These are phyloP conservation scores for Aldabrachelys gigantea DNA, from an alignment of 2,113 vertebrate species.

Conservation along the genomic window DNA sequence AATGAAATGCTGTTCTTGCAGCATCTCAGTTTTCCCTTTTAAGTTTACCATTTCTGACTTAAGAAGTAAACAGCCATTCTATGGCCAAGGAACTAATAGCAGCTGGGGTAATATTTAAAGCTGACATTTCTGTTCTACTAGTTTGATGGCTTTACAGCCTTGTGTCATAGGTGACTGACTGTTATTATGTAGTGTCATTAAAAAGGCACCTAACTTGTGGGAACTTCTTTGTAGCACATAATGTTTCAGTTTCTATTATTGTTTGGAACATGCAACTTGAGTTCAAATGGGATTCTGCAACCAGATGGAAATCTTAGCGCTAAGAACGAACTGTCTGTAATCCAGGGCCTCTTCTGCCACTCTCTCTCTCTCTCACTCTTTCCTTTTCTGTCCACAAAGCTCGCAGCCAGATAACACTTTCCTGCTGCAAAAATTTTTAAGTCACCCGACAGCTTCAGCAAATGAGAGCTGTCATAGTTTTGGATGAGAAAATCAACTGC, in stretches of 20 bases:
- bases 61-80: constrained; percentile 41
- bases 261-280: constrained; percentile 27
- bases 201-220: not conserved
- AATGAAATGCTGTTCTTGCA: constrained; percentile 22
- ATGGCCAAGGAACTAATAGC: not conserved
- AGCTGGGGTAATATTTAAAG: not conserved
- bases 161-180: fast-evolving
- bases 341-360: constrained; percentile 39
- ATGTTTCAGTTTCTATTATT: constrained; percentile 9
- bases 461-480: constrained; percentile 77
- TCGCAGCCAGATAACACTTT: constrained; percentile 71
- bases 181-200: not conserved
- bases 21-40: not conserved
- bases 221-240: not conserved
- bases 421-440: constrained; percentile 76
- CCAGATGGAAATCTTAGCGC: constrained; percentile 6
- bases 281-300: constrained; percentile 53
- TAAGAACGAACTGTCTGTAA: constrained; percentile 61
- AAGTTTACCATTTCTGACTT: constrained; percentile 38
- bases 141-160: not conserved
- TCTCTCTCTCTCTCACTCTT: constrained; percentile 17
- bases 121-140: not conserved
- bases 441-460: constrained; percentile 70
- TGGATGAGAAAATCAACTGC: constrained; percentile 77
- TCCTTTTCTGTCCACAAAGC: constrained; percentile 38